Conservation (phyloP, 2,797 vertebrate species). For the Thripadectes ignobilis region DNA sequence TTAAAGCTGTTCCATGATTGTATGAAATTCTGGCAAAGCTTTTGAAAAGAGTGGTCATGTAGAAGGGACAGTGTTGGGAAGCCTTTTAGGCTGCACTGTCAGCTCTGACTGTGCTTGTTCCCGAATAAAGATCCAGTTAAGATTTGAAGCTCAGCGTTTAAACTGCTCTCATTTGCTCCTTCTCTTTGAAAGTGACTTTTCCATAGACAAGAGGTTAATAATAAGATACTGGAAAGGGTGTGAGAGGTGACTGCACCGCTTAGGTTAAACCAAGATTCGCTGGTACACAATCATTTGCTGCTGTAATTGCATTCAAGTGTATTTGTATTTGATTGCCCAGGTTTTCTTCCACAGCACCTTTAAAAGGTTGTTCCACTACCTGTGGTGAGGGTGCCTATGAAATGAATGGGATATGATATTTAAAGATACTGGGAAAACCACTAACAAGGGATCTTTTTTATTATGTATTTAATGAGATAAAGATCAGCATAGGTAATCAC, state of each 20-base stretch:
- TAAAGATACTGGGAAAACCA: background rate
- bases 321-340: background rate
- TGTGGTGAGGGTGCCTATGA: background rate
- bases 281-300: conserved; percentile 29
- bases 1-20: background rate
- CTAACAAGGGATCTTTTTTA: background rate
- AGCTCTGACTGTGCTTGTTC: background rate
- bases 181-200: conserved; percentile 13
- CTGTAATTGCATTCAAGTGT: conserved; percentile 38
- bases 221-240: conserved; percentile 8
- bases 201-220: conserved; percentile 47
- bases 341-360: background rate
- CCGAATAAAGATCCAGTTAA: background rate
- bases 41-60: background rate
- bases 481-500: background rate
- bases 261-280: conserved; percentile 46
- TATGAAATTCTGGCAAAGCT: background rate
- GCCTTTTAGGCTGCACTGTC: background rate
- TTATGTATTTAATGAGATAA: background rate
- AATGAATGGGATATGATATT: background rate
- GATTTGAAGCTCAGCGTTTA: conserved; percentile 14
- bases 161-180: conserved; percentile 11
- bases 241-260: conserved; percentile 13
- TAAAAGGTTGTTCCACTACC: background rate
- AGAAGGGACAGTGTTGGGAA: background rate